A percentile compares a stretch with the other conserved stretches of the same genome.
Conservation (phyloP, 2,797 vertebrate genomes). For the Cossypha caffra region DNA sequence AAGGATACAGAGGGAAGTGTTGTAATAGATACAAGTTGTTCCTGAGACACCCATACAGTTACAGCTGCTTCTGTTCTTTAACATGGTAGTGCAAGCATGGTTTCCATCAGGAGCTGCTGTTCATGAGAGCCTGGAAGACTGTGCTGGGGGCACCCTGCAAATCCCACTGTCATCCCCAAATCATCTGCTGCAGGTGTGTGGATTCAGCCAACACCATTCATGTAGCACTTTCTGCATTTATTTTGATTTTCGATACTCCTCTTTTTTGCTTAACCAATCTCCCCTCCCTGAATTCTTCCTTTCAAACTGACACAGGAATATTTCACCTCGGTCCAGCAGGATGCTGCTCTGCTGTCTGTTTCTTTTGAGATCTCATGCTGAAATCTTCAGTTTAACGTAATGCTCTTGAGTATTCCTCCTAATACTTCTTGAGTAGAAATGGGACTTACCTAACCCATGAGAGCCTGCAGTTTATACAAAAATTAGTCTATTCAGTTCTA, state of each 20-base stretch:
- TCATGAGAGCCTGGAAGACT: background rate
- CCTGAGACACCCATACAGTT: background rate
- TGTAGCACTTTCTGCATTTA: background rate
- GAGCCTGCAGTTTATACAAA: background rate
- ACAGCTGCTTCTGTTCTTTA: background rate
- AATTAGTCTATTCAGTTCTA: background rate
- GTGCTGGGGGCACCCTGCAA: background rate
- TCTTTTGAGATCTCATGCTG: background rate
- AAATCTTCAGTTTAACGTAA: background rate
- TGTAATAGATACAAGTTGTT: accelerated
- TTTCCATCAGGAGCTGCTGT: background rate
- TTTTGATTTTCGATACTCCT: background rate
- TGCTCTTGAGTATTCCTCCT: background rate
- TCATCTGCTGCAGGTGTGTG: background rate
- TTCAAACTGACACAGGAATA: background rate
- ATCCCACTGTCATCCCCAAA: background rate
- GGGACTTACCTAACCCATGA: background rate
- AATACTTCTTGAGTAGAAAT: background rate
- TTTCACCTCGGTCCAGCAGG: background rate
- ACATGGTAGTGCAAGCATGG: accelerated
- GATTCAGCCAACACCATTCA: accelerated
- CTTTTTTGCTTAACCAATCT: background rate
- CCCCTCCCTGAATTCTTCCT: background rate
- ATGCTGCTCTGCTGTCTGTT: background rate
- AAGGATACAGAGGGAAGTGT: background rate